A percentile compares a stretch with the other conserved stretches of the same genome.
These are phyloP conservation scores for Bombycilla garrulus DNA, from an alignment of 2,113 vertebrate species.

Conservation along the genomic window DNA sequence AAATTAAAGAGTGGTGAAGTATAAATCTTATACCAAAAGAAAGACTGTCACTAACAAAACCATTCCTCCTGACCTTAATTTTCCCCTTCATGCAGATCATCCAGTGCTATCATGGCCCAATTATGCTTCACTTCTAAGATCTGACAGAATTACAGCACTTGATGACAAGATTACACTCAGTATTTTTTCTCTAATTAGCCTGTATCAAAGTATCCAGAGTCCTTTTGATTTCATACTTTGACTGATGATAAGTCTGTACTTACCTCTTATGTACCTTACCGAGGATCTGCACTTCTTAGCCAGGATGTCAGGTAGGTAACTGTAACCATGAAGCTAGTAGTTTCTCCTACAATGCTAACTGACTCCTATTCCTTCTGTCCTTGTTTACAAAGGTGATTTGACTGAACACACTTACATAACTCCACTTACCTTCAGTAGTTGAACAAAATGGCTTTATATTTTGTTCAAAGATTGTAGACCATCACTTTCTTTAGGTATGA, in stretches of 20 bases:
- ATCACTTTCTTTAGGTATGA: background rate
- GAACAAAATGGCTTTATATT: background rate
- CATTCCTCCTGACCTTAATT: background rate
- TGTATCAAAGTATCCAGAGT: slow-evolving; percentile 47
- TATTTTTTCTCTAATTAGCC: slow-evolving; percentile 38
- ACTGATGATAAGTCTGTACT: background rate
- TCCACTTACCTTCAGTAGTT: background rate
- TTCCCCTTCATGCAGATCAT: background rate
- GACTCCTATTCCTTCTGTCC: background rate
- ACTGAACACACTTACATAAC: background rate
- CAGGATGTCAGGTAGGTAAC: background rate
- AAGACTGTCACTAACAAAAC: background rate
- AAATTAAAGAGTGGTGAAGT: background rate
- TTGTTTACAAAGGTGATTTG: background rate
- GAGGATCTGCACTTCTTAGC: background rate
- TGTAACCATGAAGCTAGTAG: background rate
- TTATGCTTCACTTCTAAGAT: slow-evolving; percentile 20
- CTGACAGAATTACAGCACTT: slow-evolving; percentile 43
- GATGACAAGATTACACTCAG: background rate
- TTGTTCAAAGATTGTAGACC: background rate
- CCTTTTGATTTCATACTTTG: slow-evolving; percentile 45
- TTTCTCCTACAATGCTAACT: background rate
- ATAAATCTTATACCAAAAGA: background rate
- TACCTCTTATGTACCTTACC: background rate
- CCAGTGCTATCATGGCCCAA: background rate